These are phyloP conservation scores for Ammodramus savannarum DNA, from an alignment of 2,113 vertebrate species.

Conservation along the genomic window DNA sequence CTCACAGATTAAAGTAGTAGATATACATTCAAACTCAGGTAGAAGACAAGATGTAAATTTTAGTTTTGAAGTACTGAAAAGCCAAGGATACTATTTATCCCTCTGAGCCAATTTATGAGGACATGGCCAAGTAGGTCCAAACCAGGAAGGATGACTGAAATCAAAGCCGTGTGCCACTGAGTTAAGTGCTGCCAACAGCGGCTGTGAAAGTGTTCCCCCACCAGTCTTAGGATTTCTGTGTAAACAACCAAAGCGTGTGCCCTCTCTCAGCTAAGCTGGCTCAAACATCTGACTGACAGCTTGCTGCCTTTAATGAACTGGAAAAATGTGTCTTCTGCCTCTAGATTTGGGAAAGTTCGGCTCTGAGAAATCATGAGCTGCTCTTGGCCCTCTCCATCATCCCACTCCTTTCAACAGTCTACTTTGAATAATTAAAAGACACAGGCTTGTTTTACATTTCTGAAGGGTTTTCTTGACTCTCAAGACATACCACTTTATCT, in stretches of 20 bases:
- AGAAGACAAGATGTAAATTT: not conserved
- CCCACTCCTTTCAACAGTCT: not conserved
- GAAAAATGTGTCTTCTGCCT: not conserved
- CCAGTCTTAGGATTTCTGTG: constrained; percentile 42
- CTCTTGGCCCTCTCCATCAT: not conserved
- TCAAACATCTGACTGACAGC: constrained; percentile 52
- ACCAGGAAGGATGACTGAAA: constrained; percentile 39
- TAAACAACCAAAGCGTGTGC: constrained; percentile 47
- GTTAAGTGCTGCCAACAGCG: constrained; percentile 44
- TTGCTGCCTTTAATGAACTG: constrained; percentile 62
- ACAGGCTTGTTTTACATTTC: not conserved
- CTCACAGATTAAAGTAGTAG: not conserved
- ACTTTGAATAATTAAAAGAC: not conserved
- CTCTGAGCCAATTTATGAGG: not conserved
- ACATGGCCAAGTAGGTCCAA: not conserved
- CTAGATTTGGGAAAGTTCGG: not conserved
- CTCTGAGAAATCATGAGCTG: not conserved
- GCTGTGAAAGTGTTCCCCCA: not conserved
- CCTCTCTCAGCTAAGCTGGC: constrained; percentile 7
- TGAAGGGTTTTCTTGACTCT: not conserved
- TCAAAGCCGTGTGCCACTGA: constrained; percentile 43
- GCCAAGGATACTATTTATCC: not conserved
- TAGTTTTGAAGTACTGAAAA: not conserved
- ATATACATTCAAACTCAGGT: not conserved
- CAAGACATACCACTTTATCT: not conserved